These are phyloP conservation scores for Muscicapa adusta DNA, from an alignment of 2,113 vertebrate species.

Conservation along the genomic window DNA sequence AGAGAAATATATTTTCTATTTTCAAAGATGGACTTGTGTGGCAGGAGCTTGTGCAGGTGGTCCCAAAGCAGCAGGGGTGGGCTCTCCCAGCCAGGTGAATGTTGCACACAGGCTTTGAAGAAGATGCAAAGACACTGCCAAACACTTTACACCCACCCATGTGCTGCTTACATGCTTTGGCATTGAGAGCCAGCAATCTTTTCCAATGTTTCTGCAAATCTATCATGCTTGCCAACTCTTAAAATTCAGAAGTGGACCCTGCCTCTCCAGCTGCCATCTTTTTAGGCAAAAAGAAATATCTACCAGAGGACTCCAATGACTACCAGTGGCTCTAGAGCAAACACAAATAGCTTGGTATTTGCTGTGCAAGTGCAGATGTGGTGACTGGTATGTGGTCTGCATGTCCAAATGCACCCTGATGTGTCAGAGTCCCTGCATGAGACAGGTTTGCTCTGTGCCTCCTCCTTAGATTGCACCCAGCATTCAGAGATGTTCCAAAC, in stretches of 20 bases:
- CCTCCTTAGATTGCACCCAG: background rate
- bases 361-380: background rate
- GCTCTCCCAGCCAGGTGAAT: background rate
- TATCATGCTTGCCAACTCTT: background rate
- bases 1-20: background rate
- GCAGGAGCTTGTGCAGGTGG: background rate
- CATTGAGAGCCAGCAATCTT: background rate
- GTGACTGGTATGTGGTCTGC: background rate
- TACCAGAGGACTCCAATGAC: rapidly evolving
- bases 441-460: background rate
- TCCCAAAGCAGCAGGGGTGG: background rate
- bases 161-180: background rate
- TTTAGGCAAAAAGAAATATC: background rate
- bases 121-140: background rate
- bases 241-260: background rate
- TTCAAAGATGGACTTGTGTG: background rate
- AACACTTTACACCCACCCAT: background rate
- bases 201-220: background rate
- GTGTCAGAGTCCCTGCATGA: background rate
- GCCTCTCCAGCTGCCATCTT: background rate
- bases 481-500: background rate
- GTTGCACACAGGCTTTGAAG: background rate
- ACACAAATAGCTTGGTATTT: rapidly evolving
- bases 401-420: background rate
- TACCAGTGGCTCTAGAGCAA: background rate